Evolutionary conservation across 2,113 vertebrate genomes (phyloP).

Genomic region (Lasiurus borealis): DNA sequence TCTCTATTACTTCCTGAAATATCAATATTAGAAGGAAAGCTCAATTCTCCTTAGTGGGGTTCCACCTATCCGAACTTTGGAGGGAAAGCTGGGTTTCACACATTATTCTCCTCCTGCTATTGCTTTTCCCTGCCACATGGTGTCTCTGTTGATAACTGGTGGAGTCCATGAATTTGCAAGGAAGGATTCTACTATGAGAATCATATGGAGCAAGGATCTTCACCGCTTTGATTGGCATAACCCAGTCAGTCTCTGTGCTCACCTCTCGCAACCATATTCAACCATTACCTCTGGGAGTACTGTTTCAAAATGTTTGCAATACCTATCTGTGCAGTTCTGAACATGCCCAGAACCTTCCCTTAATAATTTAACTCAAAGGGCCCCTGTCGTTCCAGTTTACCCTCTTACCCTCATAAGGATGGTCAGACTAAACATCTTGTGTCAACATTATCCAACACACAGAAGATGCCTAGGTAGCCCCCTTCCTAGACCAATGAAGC

Average conservation of each 20-base stretch:
- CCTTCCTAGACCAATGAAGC: not conserved
- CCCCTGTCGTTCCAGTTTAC: not conserved
- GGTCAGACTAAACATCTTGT: not conserved
- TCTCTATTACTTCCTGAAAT: not conserved
- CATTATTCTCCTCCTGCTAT: constrained; percentile 30
- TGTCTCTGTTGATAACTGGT: constrained; percentile 70
- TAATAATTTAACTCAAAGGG: not conserved
- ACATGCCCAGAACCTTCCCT: not conserved
- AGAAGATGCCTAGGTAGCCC: not conserved
- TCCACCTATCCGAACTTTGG: not conserved
- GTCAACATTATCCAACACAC: not conserved
- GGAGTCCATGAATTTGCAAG: not conserved
- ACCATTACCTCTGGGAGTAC: not conserved
- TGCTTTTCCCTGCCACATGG: constrained; percentile 71
- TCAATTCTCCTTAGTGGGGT: not conserved
- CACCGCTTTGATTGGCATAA: not conserved
- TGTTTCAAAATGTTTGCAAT: not conserved
- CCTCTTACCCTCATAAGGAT: not conserved
- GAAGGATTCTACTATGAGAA: not conserved
- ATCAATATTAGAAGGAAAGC: not conserved
- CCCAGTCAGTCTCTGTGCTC: not conserved
- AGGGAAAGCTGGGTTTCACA: not conserved
- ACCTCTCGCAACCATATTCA: not conserved
- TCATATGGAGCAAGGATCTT: not conserved
- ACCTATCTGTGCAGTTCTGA: not conserved